Conservation (phyloP, 2,888 invertebrate genomes). For the Timandra comae region DNA sequence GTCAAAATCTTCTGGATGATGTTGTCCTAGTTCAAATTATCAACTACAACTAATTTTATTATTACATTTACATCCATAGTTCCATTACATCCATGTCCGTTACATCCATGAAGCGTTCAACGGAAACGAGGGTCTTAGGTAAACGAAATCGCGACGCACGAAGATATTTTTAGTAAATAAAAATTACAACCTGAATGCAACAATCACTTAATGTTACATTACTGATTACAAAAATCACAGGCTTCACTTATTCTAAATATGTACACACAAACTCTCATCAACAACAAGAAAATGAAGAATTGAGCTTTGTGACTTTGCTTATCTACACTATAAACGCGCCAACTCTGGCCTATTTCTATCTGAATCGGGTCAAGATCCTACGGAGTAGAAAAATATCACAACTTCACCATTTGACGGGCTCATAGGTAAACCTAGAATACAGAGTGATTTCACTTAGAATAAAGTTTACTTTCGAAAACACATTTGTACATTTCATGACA, state of each 20-base stretch:
- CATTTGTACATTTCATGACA: constrained; percentile 77
- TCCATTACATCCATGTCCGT: constrained; percentile 9
- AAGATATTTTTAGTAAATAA: constrained; percentile 25
- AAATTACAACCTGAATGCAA: constrained; percentile 44
- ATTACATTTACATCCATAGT: constrained; percentile 10
- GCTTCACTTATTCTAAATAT: constrained; percentile 72
- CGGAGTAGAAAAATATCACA: constrained; percentile 71
- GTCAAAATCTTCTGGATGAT: constrained; percentile 26
- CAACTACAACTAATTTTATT: constrained; percentile 12
- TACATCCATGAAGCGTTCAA: constrained; percentile 10
- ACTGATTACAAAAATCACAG: constrained; percentile 61
- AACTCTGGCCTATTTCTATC: constrained; percentile 42
- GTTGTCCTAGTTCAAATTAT: constrained; percentile 7
- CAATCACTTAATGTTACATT: constrained; percentile 51
- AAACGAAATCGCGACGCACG: constrained; percentile 24
- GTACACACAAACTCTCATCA: constrained; percentile 71
- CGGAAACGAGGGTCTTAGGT: constrained; percentile 6
- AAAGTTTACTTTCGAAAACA: constrained; percentile 72
- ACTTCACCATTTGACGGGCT: constrained; percentile 65
- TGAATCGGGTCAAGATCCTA: constrained; percentile 22
- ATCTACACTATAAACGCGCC: constrained; percentile 44
- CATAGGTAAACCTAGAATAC: constrained; percentile 69
- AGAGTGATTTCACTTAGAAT: constrained; percentile 69
- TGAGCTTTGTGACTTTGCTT: constrained; percentile 67
- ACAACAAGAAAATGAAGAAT: constrained; percentile 61